These are phyloP conservation scores for Theretra japonica DNA, from an alignment of 2,888 invertebrate species.

Conservation along the genomic window DNA sequence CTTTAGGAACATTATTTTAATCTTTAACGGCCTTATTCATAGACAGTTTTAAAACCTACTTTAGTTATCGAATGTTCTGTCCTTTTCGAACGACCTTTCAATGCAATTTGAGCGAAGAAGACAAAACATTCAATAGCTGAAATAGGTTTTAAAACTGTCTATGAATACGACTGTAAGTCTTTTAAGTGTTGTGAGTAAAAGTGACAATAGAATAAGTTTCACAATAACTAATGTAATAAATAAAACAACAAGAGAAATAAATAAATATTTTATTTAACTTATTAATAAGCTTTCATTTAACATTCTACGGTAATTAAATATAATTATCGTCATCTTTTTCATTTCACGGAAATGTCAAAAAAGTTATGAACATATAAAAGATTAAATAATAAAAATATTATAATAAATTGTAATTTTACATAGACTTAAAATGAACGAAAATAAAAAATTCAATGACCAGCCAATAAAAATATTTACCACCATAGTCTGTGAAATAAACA, in stretches of 20 bases:
- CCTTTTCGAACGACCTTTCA: no score
- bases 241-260: conserved; percentile 46
- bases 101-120: no score
- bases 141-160: no score
- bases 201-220: background rate
- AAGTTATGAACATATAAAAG: no score
- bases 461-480: background rate
- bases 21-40: no score
- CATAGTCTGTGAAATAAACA: background rate
- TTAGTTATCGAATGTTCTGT: no score
- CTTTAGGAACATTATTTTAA: background rate
- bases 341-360: background rate
- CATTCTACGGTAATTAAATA: background rate
- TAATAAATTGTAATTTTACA: background rate
- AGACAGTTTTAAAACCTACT: no score
- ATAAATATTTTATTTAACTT: conserved; percentile 52
- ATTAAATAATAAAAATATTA: background rate
- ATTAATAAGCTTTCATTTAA: conserved; percentile 28
- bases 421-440: background rate
- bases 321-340: background rate
- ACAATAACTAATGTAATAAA: conserved; percentile 30
- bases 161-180: no score
- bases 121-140: no score
- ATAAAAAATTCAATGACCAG: background rate
- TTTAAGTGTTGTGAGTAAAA: background rate